Evolutionary conservation across 2,888 invertebrate species (phyloP).

Genomic region (Scaptomyza reducta): DNA sequence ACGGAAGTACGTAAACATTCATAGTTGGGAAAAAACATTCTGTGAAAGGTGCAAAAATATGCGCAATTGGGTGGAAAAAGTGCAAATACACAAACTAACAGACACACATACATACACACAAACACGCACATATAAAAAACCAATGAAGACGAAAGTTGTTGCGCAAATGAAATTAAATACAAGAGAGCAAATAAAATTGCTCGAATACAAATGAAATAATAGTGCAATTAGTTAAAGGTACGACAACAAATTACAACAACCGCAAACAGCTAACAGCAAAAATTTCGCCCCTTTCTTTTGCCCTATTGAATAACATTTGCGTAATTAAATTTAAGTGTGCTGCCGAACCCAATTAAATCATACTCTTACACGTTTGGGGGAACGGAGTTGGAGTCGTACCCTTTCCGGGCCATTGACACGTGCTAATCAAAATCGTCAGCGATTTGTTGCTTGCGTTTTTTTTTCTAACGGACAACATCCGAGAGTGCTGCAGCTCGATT

Average conservation of each 20-base stretch:
- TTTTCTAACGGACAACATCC: slow-evolving; percentile 39
- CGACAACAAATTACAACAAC: slow-evolving; percentile 45
- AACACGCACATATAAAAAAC: slow-evolving; percentile 16
- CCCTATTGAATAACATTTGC: slow-evolving; percentile 73
- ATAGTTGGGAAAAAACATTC: slow-evolving; percentile 51
- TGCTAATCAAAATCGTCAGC: slow-evolving; percentile 51
- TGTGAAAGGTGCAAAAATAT: slow-evolving; percentile 76
- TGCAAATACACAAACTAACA: slow-evolving; percentile 48
- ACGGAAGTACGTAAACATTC: slow-evolving; percentile 58
- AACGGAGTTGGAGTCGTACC: background rate
- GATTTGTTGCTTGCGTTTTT: slow-evolving; percentile 42
- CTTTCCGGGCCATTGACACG: slow-evolving; percentile 65
- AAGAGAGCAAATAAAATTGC: slow-evolving; percentile 28
- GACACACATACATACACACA: background rate
- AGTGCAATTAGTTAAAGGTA: slow-evolving; percentile 66
- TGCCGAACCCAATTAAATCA: slow-evolving; percentile 67
- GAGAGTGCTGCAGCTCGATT: slow-evolving; percentile 20
- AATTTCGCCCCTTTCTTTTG: slow-evolving; percentile 58
- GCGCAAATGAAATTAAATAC: slow-evolving; percentile 69
- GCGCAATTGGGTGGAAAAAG: slow-evolving; percentile 47
- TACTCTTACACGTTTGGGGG: slow-evolving; percentile 15
- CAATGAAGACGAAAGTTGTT: slow-evolving; percentile 79
- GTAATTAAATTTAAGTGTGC: slow-evolving; percentile 63
- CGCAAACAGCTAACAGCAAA: slow-evolving; percentile 12
- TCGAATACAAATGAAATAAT: slow-evolving; percentile 68